Conservation (phyloP, 2,888 invertebrate species). For the Cantharis rufa region DNA sequence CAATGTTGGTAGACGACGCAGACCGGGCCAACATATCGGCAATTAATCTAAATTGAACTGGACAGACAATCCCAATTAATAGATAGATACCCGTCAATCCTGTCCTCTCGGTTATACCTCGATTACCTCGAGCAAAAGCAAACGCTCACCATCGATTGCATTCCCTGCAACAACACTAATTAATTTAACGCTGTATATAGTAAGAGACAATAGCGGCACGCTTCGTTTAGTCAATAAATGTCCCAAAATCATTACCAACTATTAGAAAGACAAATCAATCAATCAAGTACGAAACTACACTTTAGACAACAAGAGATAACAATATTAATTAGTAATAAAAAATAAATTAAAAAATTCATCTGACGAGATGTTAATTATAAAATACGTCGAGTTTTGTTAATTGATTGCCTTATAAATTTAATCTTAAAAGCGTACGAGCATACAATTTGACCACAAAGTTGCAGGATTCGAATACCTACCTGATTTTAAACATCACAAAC, state of each 20-base stretch:
- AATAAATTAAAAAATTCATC: neutral
- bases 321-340: neutral
- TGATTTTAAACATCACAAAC: neutral
- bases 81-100: constrained; percentile 38
- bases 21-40: constrained; percentile 46
- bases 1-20: constrained; percentile 24
- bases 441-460: neutral
- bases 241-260: constrained; percentile 35
- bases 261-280: constrained; percentile 32
- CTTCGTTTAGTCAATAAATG: constrained; percentile 39
- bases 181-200: constrained; percentile 29
- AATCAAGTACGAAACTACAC: constrained; percentile 12
- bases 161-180: constrained; percentile 36
- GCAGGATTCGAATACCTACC: neutral
- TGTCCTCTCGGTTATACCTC: constrained; percentile 20
- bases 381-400: neutral
- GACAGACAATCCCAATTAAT: constrained; percentile 52
- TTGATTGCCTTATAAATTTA: neutral
- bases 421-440: neutral
- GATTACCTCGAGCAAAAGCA: constrained; percentile 8
- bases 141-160: constrained; percentile 32
- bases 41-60: constrained; percentile 54
- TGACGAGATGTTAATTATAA: neutral
- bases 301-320: neutral
- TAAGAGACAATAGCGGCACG: constrained; percentile 32